Evolutionary conservation across 2,113 vertebrate species (phyloP), one percentile per base, ranked within the genome.

Genomic region (Callospermophilus lateralis): DNA sequence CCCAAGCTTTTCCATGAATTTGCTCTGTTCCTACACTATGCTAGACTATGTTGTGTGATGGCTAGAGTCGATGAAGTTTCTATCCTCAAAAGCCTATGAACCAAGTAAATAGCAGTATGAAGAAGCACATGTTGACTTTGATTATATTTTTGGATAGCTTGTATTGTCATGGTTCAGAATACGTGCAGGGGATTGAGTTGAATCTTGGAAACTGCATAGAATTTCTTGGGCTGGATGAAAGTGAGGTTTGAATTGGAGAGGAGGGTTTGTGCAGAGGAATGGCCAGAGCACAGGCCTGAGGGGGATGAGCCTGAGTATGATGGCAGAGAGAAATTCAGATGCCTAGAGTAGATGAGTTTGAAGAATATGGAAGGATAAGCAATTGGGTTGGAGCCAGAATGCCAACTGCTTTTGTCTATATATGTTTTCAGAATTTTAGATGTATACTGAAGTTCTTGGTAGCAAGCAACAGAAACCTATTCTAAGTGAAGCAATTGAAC

Each of bases 71-170:
- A 51, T 65, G n/a, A 84, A 17, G 37, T 73, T 86, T 42, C 42
- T 22, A 8, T 95, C 72, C 79, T 79, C 81, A 73, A 72, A 95
- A 76, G 42, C 28, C 81, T 86, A 51, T 58, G 73, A 86, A 45
- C 73, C 42, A 86, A 85, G 53, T 42, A 73, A 63, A 73, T 30
- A 55, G 8, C 8, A n/a, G 34, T 17, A 65, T 11, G n/a, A 63
- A 65, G 42, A 34, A 67, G 37, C 30, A n/a, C 37, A 32, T 0
- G 12, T 65, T 73, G 22, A 6, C 2, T 53, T 73, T 53, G n/a
- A 61, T 80, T 77, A 63, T 67, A 24, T 80, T 58, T n/a, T 80
- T 87, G 24, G 20, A 24, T 42, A 53, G 3, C 51, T 67, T 55
- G 16, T 20, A 45, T 20, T 65, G 4, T 53, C 24, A 16, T n/a